These are phyloP conservation scores for Scolopax rusticola DNA, from an alignment of 2,797 vertebrate species.

Conservation along the genomic window DNA sequence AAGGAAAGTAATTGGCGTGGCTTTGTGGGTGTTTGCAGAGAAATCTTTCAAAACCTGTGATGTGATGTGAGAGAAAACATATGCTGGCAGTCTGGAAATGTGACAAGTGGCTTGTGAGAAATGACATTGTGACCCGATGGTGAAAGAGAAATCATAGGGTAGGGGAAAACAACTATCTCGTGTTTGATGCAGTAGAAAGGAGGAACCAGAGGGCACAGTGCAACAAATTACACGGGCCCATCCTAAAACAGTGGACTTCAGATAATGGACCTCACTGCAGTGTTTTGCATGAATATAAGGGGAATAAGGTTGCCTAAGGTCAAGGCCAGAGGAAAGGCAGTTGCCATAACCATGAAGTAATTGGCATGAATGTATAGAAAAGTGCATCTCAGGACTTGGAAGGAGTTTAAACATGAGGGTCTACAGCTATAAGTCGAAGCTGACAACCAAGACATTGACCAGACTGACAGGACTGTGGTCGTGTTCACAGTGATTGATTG, in stretches of 20 bases:
- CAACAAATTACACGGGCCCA: not conserved
- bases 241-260: not conserved
- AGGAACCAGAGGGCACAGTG: not conserved
- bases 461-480: rapidly evolving
- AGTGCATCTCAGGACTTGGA: not conserved
- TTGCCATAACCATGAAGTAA: not conserved
- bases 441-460: not conserved
- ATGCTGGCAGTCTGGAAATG: not conserved
- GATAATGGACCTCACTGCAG: not conserved
- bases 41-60: not conserved
- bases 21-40: not conserved
- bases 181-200: not conserved
- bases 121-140: not conserved
- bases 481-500: rapidly evolving
- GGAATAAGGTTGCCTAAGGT: not conserved
- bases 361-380: not conserved
- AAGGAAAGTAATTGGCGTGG: not conserved
- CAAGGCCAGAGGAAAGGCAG: not conserved
- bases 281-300: not conserved
- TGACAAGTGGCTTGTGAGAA: not conserved
- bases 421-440: not conserved
- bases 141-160: not conserved
- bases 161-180: not conserved
- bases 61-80: not conserved
- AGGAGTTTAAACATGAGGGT: not conserved